Evolutionary conservation across 2,888 invertebrate species (phyloP), one percentile per base, ranked within the genome.

Genomic region (Drosophila demipolita): DNA sequence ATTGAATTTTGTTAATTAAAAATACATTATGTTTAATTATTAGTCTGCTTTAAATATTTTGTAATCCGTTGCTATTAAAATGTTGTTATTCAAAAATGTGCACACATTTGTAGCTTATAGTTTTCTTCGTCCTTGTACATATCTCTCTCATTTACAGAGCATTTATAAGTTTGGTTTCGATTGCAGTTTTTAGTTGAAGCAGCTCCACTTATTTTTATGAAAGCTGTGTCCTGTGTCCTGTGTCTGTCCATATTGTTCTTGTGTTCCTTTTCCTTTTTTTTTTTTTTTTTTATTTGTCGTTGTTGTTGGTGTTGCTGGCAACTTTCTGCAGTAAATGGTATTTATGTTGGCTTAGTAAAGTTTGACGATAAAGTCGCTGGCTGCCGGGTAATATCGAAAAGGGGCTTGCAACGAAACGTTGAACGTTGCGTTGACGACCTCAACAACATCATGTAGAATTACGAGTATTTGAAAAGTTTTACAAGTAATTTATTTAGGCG

Each of bases 391-490:
- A 78, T 78, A 78, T 78, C 80, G 80, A 67, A 73, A 68, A 74
- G 59, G 77, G 69, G 68, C 72, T 57, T 57, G 68, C 62, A 69
- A 35, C 32, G 35, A 29, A 64, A 48, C 45, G 63, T 38, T 26
- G 38, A 45, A 35, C 64, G 74, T 76, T 82, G 87, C 84, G 82
- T 87, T 86, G 87, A 86, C 87, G 89, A 86, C 89, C 89, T 87
- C 88, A 87, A 85, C 82, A 86, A 87, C 87, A 87, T 87, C 89
- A 87, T 87, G 88, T 78, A 85, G 89, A 89, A 87, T 89, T 87
- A 89, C 88, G 89, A 87, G 87, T 86, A 87, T 87, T 87, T 87
- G 88, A 87, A 87, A 87, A 87, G 88, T 87, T 87, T 87, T 83
- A 79, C 80, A 89, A 87, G 90, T 87, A 87, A 87, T 89, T 87